These are phyloP conservation scores for Cheilosia impressa DNA, from an alignment of 2,888 invertebrate genomes.

Conservation along the genomic window DNA sequence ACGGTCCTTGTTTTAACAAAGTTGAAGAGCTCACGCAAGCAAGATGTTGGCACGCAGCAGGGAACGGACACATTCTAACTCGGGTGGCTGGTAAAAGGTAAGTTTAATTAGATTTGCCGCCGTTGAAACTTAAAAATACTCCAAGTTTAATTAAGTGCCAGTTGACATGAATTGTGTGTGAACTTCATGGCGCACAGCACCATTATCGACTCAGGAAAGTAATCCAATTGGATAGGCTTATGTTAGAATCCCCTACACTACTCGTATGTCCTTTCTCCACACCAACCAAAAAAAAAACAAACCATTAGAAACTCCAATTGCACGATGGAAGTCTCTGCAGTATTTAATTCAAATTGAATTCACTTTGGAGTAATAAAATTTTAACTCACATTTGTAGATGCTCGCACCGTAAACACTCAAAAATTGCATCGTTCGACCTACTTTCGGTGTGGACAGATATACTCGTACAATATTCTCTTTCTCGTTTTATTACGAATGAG, in stretches of 20 bases:
- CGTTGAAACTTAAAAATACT: constrained; percentile 8
- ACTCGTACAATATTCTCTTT: background rate
- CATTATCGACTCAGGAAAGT: background rate
- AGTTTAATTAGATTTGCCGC: background rate
- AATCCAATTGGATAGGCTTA: background rate
- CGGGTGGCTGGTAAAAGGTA: background rate
- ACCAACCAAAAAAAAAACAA: background rate
- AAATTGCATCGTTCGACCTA: too few relatives aligned
- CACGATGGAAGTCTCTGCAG: background rate
- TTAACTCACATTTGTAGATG: constrained; percentile 2
- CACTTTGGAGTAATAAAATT: background rate
- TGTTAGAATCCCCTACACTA: too few relatives aligned
- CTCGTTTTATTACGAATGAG: constrained; percentile 14
- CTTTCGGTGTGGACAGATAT: background rate
- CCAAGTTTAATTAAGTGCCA: constrained; percentile 2
- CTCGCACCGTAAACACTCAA: too few relatives aligned
- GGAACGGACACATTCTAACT: background rate
- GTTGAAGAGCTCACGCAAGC: constrained; percentile 17
- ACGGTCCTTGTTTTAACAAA: constrained; percentile 3
- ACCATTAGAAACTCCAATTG: background rate
- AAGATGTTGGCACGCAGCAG: background rate
- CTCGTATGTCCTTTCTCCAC: background rate
- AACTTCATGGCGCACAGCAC: background rate
- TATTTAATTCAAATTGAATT: constrained; percentile 9
- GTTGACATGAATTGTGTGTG: constrained; percentile 10